These are phyloP conservation scores for Ptyas mucosa DNA, from an alignment of 2,113 vertebrate genomes.

Conservation along the genomic window DNA sequence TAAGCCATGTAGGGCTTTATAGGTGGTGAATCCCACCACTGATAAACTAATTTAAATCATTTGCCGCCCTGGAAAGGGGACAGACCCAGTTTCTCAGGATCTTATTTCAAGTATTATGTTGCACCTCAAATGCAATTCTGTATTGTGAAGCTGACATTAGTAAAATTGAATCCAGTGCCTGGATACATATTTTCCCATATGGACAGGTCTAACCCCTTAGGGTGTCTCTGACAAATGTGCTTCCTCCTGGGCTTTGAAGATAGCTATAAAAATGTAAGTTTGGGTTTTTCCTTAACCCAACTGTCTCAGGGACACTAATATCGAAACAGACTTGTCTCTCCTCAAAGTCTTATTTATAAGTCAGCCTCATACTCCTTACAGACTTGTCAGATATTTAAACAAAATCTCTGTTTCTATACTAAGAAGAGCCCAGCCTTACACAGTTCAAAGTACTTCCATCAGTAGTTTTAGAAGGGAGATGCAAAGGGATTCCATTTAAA, in stretches of 20 bases:
- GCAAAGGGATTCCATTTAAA: background rate
- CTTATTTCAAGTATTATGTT: background rate
- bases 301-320: background rate
- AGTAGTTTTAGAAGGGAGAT: background rate
- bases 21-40: too few relatives aligned
- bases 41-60: background rate
- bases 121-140: background rate
- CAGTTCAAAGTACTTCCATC: background rate
- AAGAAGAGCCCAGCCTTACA: background rate
- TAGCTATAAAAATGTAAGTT: background rate
- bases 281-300: background rate
- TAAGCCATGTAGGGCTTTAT: too few relatives aligned
- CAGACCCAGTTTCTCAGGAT: background rate
- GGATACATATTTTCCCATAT: background rate
- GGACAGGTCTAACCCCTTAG: background rate
- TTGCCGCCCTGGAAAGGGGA: background rate
- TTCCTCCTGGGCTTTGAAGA: background rate
- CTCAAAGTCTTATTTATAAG: background rate
- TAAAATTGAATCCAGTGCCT: background rate
- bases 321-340: background rate
- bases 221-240: background rate
- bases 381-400: background rate
- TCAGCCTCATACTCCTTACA: background rate
- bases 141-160: background rate
- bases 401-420: background rate